Conservation (phyloP, 2,113 vertebrate genomes). For the Poecile atricapillus region DNA sequence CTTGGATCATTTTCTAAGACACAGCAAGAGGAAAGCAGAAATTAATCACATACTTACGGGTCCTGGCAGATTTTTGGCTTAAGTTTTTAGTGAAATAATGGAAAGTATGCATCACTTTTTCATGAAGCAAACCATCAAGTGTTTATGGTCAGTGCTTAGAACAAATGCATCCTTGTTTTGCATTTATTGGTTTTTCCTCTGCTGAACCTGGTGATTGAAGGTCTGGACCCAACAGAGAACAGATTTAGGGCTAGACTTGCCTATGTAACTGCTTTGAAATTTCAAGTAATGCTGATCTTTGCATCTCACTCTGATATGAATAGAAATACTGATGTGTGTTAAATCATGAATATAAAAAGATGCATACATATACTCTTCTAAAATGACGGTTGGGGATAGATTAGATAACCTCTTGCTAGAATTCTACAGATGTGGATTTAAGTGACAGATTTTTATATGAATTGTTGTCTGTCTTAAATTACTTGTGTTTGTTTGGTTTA, state of each 20-base stretch:
- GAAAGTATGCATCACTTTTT: conserved; percentile 35
- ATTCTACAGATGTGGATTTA: not conserved
- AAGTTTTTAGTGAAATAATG: conserved; percentile 31
- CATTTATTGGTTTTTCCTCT: conserved; percentile 10
- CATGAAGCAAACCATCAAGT: not conserved
- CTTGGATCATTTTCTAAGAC: conserved; percentile 56
- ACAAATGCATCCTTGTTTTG: conserved; percentile 38
- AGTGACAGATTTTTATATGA: not conserved
- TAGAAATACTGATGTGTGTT: not conserved
- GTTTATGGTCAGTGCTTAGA: conserved; percentile 42
- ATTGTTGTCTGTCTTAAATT: not conserved
- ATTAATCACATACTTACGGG: conserved; percentile 51
- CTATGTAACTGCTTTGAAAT: not conserved
- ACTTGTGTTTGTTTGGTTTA: not conserved
- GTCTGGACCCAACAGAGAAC: not conserved
- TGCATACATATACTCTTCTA: not conserved
- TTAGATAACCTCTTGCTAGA: not conserved
- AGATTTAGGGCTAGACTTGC: not conserved
- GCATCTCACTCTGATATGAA: not conserved
- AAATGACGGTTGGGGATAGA: accelerated
- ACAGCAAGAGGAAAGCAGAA: conserved; percentile 61
- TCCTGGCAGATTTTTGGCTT: conserved; percentile 55
- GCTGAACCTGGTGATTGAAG: not conserved
- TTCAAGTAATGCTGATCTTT: not conserved
- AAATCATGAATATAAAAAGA: not conserved